A percentile compares a stretch with the other conserved stretches of the same genome.
Evolutionary conservation across 2,113 vertebrate genomes (phyloP).

Genomic region (Aspiorhynchus laticeps): DNA sequence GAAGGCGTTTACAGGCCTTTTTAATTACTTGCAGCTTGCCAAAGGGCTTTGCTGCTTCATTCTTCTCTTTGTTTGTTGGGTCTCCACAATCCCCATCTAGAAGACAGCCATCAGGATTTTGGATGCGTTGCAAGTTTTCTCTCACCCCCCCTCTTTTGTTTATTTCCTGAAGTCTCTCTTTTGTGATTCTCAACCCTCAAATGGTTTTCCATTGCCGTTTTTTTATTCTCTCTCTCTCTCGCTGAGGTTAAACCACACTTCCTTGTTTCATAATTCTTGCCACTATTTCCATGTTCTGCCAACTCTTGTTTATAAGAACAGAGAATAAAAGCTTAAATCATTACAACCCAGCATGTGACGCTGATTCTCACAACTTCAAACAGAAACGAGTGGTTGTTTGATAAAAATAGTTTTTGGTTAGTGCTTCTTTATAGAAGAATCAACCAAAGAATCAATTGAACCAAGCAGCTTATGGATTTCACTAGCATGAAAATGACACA

Average conservation of each 20-base stretch:
- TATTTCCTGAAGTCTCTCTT: conserved; percentile 49
- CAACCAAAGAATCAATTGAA: background rate
- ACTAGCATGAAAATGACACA: background rate
- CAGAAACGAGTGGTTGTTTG: background rate
- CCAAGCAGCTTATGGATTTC: conserved; percentile 16
- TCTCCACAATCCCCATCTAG: conserved; percentile 67
- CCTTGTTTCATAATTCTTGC: conserved; percentile 64
- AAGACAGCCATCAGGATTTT: conserved; percentile 55
- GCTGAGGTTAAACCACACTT: conserved; percentile 57
- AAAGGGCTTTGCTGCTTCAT: conserved; percentile 73
- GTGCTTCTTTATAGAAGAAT: background rate
- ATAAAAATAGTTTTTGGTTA: conserved; percentile 40
- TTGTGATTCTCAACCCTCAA: conserved; percentile 44
- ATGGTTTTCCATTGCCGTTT: conserved; percentile 60
- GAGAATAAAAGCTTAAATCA: conserved; percentile 33
- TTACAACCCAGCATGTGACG: conserved; percentile 6
- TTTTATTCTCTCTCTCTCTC: conserved; percentile 43
- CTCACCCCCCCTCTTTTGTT: conserved; percentile 22
- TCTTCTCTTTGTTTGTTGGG: conserved; percentile 77
- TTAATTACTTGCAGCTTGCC: conserved; percentile 83
- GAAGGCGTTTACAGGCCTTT: conserved; percentile 80
- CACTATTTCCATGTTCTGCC: conserved; percentile 49
- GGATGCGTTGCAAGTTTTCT: conserved; percentile 48
- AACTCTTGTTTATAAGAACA: conserved; percentile 19
- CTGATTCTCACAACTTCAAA: conserved; percentile 15